phyloP scores from a whole-genome alignment of 1,140 invertebrate genomes.

The Bombus consobrinus region DNA sequence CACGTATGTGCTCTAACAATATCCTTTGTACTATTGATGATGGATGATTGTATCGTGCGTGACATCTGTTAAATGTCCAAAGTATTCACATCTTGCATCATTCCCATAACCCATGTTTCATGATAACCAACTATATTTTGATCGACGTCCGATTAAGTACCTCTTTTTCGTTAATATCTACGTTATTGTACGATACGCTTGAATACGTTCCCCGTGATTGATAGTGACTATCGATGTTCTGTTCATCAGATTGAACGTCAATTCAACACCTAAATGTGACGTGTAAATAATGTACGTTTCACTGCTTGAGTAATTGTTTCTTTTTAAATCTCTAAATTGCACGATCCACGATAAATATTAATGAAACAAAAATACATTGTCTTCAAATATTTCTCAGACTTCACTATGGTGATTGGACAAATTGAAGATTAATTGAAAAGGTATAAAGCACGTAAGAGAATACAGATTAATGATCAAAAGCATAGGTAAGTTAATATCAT shows the following conservation, averaged over 20 bases:
- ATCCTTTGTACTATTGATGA: not conserved
- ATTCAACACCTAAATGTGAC: not conserved
- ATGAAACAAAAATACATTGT: too few relatives aligned
- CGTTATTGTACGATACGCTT: not conserved
- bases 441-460: too few relatives aligned
- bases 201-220: not conserved
- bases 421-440: too few relatives aligned
- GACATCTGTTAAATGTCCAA: not conserved
- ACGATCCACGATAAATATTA: too few relatives aligned
- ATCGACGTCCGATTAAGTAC: not conserved
- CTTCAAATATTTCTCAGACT: too few relatives aligned
- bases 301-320: not conserved
- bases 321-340: not conserved
- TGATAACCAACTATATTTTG: not conserved
- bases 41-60: not conserved
- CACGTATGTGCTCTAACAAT: not conserved
- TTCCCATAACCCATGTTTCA: not conserved
- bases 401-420: too few relatives aligned
- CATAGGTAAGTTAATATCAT: too few relatives aligned
- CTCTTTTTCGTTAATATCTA: not conserved
- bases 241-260: not conserved
- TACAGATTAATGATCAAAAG: too few relatives aligned
- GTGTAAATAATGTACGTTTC: not conserved
- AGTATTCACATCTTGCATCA: not conserved
- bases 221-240: not conserved